These are phyloP conservation scores for Pyxicephalus adspersus DNA, from an alignment of 2,113 vertebrate species.

Conservation along the genomic window DNA sequence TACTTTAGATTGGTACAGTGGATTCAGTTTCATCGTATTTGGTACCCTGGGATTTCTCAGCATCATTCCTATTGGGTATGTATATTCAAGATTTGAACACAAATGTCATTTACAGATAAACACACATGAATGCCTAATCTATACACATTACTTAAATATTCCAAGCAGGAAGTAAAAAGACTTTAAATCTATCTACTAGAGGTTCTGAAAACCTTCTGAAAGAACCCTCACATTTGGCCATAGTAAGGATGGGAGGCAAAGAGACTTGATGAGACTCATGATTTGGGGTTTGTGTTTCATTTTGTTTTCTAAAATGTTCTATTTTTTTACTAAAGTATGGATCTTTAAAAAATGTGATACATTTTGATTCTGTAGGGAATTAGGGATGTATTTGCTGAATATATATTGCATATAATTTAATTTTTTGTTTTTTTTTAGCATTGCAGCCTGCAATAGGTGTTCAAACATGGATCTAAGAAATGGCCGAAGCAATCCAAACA, in stretches of 20 bases:
- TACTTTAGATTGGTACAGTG: slow-evolving; percentile 79
- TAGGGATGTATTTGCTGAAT: too few relatives aligned
- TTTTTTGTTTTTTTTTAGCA: not conserved
- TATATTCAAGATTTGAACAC: not conserved
- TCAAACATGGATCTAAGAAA: not conserved
- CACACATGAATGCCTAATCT: too few relatives aligned
- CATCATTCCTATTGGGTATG: slow-evolving; percentile 87
- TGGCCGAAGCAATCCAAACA: not conserved
- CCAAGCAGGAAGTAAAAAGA: too few relatives aligned
- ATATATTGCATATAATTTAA: too few relatives aligned
- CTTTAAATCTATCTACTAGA: too few relatives aligned
- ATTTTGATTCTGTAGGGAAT: too few relatives aligned
- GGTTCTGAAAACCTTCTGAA: not conserved
- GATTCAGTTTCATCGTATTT: slow-evolving; percentile 85
- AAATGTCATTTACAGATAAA: too few relatives aligned
- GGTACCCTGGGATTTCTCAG: slow-evolving; percentile 77
- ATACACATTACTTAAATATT: too few relatives aligned
- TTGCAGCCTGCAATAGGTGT: slow-evolving; percentile 2
- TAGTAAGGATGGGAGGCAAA: not conserved
- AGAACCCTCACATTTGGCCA: not conserved
- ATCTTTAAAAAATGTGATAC: too few relatives aligned
- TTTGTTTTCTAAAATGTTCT: too few relatives aligned
- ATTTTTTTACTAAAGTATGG: too few relatives aligned
- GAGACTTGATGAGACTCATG: too few relatives aligned
- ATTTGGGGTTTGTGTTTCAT: not conserved